phyloP scores from a whole-genome alignment of 1,140 invertebrate species.

The Nixonia krombeini region DNA sequence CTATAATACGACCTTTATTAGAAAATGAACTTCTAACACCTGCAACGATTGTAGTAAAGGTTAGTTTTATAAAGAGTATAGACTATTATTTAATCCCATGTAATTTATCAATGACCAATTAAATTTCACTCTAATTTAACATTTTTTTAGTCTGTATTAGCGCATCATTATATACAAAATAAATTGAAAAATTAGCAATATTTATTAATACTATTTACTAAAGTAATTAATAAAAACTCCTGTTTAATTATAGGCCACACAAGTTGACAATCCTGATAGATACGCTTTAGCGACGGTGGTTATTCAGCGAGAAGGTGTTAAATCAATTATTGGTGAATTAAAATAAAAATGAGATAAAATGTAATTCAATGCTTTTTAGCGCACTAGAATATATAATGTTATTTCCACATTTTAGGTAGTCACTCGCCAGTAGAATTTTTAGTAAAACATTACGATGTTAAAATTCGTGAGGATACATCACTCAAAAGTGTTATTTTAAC shows the following conservation, averaged over 20 bases:
- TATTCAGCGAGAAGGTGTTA: constrained; percentile 72
- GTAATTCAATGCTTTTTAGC: no score
- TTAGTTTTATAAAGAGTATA: no score
- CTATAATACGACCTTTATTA: constrained; percentile 74
- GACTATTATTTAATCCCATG: no score
- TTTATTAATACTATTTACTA: no score
- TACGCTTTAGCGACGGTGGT: constrained; percentile 88
- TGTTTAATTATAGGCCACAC: constrained; percentile 78
- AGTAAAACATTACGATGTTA: constrained; percentile 80
- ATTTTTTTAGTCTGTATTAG: constrained; percentile 13
- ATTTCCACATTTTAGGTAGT: constrained; percentile 55
- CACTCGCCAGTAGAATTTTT: constrained; percentile 76
- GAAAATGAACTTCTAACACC: constrained; percentile 77
- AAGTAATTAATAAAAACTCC: no score
- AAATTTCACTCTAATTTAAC: neutral
- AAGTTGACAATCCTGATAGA: constrained; percentile 89
- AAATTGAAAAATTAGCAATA: neutral
- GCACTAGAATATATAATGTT: no score
- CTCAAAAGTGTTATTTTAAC: constrained; percentile 80
- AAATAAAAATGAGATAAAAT: no score
- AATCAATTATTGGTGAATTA: constrained; percentile 59
- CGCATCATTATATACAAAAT: no score
- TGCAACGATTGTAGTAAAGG: constrained; percentile 82
- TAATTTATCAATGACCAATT: no score
- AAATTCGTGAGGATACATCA: constrained; percentile 82